Evolutionary conservation across 2,888 invertebrate genomes (phyloP).

Genomic region (Carcina quercana): DNA sequence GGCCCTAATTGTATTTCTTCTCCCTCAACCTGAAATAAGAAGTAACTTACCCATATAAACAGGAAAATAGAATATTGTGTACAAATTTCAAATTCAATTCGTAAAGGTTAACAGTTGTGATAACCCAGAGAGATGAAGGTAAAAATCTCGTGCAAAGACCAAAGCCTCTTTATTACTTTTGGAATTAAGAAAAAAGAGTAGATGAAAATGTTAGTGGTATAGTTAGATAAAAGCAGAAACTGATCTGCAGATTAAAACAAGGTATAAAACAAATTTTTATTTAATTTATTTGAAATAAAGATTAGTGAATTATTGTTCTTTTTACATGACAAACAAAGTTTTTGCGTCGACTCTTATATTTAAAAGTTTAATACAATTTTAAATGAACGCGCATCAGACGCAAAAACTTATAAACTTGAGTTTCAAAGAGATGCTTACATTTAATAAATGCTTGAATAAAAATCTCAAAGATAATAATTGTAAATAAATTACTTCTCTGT

Average conservation of each 20-base stretch:
- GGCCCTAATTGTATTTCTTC: constrained; percentile 71
- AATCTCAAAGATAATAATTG: too few species aligned
- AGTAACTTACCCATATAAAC: constrained; percentile 70
- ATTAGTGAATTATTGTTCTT: constrained; percentile 38
- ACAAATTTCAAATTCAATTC: constrained; percentile 15
- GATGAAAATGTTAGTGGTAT: constrained; percentile 22
- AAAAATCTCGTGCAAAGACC: constrained; percentile 58
- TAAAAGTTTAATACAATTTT: too few species aligned
- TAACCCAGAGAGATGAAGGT: constrained; percentile 24
- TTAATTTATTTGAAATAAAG: constrained; percentile 38
- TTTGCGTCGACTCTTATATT: constrained; percentile 21
- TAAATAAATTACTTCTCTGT: too few species aligned
- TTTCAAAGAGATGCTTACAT: constrained; percentile 38
- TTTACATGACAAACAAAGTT: constrained; percentile 33
- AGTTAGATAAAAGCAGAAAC: constrained; percentile 25
- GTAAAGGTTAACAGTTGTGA: too few species aligned
- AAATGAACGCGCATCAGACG: constrained; percentile 22
- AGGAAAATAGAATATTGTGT: constrained; percentile 40
- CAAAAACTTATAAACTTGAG: constrained; percentile 22
- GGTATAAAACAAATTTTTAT: constrained; percentile 32
- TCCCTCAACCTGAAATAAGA: constrained; percentile 74
- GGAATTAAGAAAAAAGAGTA: constrained; percentile 35
- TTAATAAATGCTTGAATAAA: constrained; percentile 7
- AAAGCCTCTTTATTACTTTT: constrained; percentile 70
- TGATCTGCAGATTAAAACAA: constrained; percentile 46